Percentiles rank a stretch among this genome's conserved stretches.
phyloP scores from a whole-genome alignment of 2,888 invertebrate species.

The Drosophila merina region DNA sequence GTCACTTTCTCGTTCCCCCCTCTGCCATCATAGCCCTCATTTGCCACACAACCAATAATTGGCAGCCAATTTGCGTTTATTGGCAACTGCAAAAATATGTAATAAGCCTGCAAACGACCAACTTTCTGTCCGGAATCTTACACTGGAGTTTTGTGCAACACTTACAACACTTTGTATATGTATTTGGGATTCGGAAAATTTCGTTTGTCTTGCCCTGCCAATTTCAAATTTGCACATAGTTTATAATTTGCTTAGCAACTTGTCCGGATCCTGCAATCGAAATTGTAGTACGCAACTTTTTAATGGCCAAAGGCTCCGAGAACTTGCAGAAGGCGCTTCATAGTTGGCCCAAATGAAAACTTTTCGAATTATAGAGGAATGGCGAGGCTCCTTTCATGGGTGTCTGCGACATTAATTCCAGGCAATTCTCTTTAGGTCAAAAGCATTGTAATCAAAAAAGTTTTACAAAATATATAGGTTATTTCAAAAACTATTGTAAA shows the following conservation, averaged over 20 bases:
- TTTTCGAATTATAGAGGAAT: slow-evolving; percentile 63
- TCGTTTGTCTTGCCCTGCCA: slow-evolving; percentile 40
- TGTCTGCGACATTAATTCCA: slow-evolving; percentile 21
- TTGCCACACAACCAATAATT: slow-evolving; percentile 56
- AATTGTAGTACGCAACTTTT: slow-evolving; percentile 75
- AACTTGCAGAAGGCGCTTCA: slow-evolving; percentile 32
- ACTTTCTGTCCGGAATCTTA: slow-evolving; percentile 31
- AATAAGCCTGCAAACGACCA: slow-evolving; percentile 25
- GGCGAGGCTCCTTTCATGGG: slow-evolving; percentile 30
- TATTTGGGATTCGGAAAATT: slow-evolving; percentile 29
- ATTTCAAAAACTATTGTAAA: not conserved
- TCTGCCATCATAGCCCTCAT: not conserved
- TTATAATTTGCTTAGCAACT: slow-evolving; percentile 68
- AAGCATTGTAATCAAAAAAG: slow-evolving; percentile 7
- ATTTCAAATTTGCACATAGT: slow-evolving; percentile 66
- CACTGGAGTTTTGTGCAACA: slow-evolving; percentile 15
- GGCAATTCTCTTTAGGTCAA: slow-evolving; percentile 27
- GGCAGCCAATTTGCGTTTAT: slow-evolving; percentile 73
- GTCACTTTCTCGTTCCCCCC: too few species aligned
- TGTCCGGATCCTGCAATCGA: slow-evolving; percentile 60
- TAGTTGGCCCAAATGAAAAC: slow-evolving; percentile 46
- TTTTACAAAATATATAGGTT: slow-evolving; percentile 1
- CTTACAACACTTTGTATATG: slow-evolving; percentile 47
- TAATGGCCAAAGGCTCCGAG: slow-evolving; percentile 67
- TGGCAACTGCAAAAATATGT: slow-evolving; percentile 51